A percentile compares a stretch with the other conserved stretches of the same genome.
Evolutionary conservation across 2,888 invertebrate species (phyloP).

Genomic region (Chesias legatella): DNA sequence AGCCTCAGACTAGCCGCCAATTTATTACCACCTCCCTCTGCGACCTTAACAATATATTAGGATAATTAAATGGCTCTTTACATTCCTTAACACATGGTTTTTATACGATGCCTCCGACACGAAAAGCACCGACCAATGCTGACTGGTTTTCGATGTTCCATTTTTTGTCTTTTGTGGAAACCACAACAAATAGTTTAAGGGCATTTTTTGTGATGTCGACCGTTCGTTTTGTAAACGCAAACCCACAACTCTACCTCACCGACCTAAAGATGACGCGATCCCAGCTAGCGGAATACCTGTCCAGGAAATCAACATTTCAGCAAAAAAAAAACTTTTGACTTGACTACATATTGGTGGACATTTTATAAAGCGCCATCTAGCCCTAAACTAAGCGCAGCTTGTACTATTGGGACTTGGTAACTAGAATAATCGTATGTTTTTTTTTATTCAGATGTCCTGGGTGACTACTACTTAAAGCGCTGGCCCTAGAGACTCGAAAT

Average conservation of each 20-base stretch:
- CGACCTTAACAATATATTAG: conserved; percentile 79
- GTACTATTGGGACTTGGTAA: too few species aligned
- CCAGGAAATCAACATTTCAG: conserved; percentile 19
- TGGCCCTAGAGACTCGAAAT: too few species aligned
- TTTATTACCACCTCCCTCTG: conserved; percentile 74
- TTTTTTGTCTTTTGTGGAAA: conserved; percentile 71
- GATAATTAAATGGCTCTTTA: conserved; percentile 80
- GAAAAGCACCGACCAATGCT: conserved; percentile 76
- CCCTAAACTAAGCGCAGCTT: too few species aligned
- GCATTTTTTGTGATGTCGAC: conserved; percentile 64
- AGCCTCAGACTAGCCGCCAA: conserved; percentile 55
- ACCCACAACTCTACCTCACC: conserved; percentile 38
- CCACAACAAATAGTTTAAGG: conserved; percentile 77
- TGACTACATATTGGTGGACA: too few species aligned
- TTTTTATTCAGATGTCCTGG: too few species aligned
- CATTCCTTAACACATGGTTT: conserved; percentile 79
- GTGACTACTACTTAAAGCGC: too few species aligned
- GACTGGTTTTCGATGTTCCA: conserved; percentile 73
- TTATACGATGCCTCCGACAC: conserved; percentile 67
- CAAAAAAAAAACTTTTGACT: conserved; percentile 21
- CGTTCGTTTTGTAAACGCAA: conserved; percentile 66
- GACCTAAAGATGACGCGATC: conserved; percentile 17
- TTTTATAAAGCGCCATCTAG: too few species aligned
- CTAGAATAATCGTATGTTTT: too few species aligned
- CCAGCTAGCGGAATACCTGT: conserved; percentile 18